Base-by-base conservation (phyloP, 2,113 vertebrate genomes). In the Hippolais icterina region DNA sequence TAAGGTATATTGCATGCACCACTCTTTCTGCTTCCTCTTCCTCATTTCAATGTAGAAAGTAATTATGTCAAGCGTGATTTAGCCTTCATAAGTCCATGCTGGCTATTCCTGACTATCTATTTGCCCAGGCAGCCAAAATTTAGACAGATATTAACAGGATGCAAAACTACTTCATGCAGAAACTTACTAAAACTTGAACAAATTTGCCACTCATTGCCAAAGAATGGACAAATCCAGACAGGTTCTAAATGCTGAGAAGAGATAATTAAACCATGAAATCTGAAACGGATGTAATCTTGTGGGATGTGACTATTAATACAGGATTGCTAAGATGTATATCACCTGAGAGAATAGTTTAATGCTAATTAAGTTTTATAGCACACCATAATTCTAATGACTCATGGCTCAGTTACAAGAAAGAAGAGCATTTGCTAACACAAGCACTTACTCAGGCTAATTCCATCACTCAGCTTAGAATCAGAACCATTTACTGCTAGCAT, bases 321-420 rank as follows among this genome's bases (percentile, higher is more conserved):
- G 44, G 57, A 93, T 87, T 95, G 69, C 93, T 87, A 64, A 95
- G 95, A 95, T 60, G 27, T 52, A 52, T 87, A 70, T 75, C 77
- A 95, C 93, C 93, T 89, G 95, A 87, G 92, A 95, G 92, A 96
- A 95, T 89, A 91, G 27, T 95, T 94, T 82, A 85, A 89, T 91
- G 78, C 49, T 94, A 94, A 94, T 94, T 82, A 89, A 87, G 60
- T 87, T 96, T 94, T 95, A 96, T 84, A 71, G 70, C 41, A 76
- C 20, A n/a, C 22, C 39, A 53, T 95, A 82, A 94, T 91, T 97
- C 78, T 82, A 95, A 95, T 93, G 87, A 71, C 77, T 94, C 90
- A 82, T 87, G 85, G 65, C 85, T 96, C 84, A 49, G 33, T 87
- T 91, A 82, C 47, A 89, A 89, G 63, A 87, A 69, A 54, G 42